Conservation (phyloP, 2,113 vertebrate genomes). For the Phrynocephalus versicolor region DNA sequence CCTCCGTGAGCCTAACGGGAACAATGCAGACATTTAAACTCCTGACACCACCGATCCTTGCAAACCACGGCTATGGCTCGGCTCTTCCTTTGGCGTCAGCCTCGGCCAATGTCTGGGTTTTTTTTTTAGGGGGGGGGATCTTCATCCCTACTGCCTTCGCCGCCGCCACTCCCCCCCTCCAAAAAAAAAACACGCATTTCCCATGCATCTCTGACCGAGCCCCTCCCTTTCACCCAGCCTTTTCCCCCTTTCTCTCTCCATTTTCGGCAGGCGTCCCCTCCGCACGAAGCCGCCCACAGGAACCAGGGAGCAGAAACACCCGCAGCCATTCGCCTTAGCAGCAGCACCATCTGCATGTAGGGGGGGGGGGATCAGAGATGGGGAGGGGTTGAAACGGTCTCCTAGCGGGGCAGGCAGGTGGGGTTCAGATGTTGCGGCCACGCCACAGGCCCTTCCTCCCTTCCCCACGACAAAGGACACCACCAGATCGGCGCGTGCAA, state of each 20-base stretch:
- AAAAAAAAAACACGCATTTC: neutral
- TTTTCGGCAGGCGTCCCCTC: conserved; percentile 31
- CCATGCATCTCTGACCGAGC: neutral
- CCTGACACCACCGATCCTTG: conserved; percentile 28
- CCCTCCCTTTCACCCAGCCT: neutral
- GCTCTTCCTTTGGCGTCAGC: neutral
- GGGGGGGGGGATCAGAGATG: neutral
- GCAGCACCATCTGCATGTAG: too few relatives aligned
- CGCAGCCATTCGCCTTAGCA: neutral
- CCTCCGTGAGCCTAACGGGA: neutral
- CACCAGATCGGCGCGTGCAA: neutral
- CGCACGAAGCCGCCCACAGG: conserved; percentile 1
- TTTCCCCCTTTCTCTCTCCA: conserved; percentile 22
- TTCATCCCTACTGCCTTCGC: neutral
- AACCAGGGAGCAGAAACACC: neutral
- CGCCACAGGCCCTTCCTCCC: neutral
- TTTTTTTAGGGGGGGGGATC: neutral
- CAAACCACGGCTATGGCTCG: neutral
- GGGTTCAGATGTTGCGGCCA: neutral
- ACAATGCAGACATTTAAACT: conserved; percentile 42
- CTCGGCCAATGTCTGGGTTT: neutral
- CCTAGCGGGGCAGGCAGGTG: too few relatives aligned
- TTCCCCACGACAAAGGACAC: neutral
- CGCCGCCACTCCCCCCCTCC: neutral
- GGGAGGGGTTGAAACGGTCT: too few relatives aligned